phyloP scores from a whole-genome alignment of 1,140 invertebrate species.

The Hylyphantes graminicola region DNA sequence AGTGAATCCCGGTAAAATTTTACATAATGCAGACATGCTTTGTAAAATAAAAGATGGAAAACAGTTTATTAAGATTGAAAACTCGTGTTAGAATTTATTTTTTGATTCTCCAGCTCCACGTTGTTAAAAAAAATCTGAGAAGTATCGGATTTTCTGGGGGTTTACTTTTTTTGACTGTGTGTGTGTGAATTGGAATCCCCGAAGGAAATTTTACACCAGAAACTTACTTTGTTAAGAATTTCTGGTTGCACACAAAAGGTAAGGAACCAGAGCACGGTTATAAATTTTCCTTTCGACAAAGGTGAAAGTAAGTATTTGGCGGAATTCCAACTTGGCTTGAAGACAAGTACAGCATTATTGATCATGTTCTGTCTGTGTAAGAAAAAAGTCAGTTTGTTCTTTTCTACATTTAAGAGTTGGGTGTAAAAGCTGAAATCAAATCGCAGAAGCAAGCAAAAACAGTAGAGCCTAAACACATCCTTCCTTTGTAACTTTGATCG shows the following conservation, averaged over 20 bases:
- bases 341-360: constrained; percentile 32
- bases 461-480: background rate
- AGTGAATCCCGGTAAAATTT: no score
- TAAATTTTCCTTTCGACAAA: constrained; percentile 40
- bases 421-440: background rate
- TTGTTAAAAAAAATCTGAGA: constrained; percentile 9
- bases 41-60: no score
- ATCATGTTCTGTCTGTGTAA: constrained; percentile 11
- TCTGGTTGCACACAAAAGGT: constrained; percentile 12
- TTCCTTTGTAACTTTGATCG: background rate
- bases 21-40: no score
- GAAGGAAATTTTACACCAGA: constrained; percentile 39
- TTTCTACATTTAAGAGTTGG: background rate
- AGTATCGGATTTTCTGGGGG: constrained; percentile 5
- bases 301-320: constrained; percentile 45
- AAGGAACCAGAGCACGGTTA: constrained; percentile 1
- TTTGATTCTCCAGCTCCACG: background rate
- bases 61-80: no score
- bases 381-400: background rate
- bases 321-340: constrained; percentile 33
- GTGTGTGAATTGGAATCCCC: constrained; percentile 15
- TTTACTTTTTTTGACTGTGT: background rate
- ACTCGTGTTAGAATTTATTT: no score
- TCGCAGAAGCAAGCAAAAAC: background rate
- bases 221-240: constrained; percentile 23